Evolutionary conservation across 2,797 vertebrate species (phyloP).

Genomic region (Uromys caudimaculatus): DNA sequence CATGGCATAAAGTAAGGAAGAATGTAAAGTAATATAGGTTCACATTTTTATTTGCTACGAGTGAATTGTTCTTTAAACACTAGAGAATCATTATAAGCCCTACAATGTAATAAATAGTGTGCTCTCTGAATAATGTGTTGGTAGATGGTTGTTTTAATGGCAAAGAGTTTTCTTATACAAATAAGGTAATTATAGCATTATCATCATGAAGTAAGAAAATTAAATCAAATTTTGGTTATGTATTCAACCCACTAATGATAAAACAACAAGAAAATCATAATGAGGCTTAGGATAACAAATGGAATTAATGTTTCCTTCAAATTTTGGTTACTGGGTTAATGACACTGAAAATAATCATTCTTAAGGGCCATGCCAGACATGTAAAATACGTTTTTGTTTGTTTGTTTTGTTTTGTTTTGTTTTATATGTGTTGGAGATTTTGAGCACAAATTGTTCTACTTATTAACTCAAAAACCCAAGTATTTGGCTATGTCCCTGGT

Average conservation of each 20-base stretch:
- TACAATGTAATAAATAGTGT: not conserved
- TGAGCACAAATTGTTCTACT: constrained; percentile 40
- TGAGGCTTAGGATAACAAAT: not conserved
- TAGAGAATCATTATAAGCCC: not conserved
- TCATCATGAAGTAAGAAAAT: not conserved
- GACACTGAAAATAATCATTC: not conserved
- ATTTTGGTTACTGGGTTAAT: not conserved
- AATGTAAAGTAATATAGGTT: accelerated
- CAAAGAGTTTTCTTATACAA: not conserved
- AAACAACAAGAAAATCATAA: not conserved
- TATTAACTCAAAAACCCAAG: not conserved
- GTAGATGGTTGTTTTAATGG: not conserved
- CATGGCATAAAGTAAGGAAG: not conserved
- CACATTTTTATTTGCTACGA: not conserved
- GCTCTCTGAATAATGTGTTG: not conserved
- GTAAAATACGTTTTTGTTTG: not conserved
- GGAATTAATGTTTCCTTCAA: not conserved
- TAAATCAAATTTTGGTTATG: not conserved
- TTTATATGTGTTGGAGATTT: not conserved
- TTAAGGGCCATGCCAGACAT: not conserved
- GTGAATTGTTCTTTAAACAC: not conserved
- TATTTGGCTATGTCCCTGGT: not conserved
- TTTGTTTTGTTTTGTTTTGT: not conserved
- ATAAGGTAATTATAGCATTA: not conserved
- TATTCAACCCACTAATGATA: not conserved